Evolutionary conservation across 2,113 vertebrate species (phyloP).

Genomic region (Harpagus bidentatus): DNA sequence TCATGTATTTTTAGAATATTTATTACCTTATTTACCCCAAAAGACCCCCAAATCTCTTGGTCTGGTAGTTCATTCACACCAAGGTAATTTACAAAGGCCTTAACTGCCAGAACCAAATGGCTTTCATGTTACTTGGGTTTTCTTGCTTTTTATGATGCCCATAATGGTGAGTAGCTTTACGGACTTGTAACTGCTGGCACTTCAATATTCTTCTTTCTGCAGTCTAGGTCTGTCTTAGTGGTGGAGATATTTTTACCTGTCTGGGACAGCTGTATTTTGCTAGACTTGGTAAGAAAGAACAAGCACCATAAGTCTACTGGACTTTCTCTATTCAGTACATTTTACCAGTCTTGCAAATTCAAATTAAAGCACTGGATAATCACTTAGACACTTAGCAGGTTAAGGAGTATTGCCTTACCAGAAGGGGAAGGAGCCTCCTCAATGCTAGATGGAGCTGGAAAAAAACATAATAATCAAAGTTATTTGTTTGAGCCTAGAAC

Average conservation of each 20-base stretch:
- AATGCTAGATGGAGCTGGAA: background rate
- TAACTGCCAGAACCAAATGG: accelerated
- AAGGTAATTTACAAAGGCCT: background rate
- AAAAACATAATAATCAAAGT: background rate
- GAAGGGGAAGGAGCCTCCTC: background rate
- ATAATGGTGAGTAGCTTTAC: background rate
- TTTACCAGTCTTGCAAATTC: background rate
- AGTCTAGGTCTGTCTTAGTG: background rate
- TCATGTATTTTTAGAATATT: background rate
- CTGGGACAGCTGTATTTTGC: background rate
- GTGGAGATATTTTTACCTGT: background rate
- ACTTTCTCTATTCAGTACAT: background rate
- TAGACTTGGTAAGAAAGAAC: background rate
- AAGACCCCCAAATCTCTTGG: background rate
- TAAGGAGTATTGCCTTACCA: background rate
- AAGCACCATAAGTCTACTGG: background rate
- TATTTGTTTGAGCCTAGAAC: background rate
- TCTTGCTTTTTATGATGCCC: background rate
- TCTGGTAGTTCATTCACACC: background rate
- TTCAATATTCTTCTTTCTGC: background rate
- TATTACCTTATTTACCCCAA: background rate
- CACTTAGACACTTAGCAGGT: background rate
- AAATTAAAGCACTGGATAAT: background rate
- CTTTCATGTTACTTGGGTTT: background rate
- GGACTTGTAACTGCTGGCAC: background rate